Evolutionary conservation across 2,113 vertebrate species (phyloP), one percentile per base, ranked within the genome.

Genomic region (Ictalurus punctatus): DNA sequence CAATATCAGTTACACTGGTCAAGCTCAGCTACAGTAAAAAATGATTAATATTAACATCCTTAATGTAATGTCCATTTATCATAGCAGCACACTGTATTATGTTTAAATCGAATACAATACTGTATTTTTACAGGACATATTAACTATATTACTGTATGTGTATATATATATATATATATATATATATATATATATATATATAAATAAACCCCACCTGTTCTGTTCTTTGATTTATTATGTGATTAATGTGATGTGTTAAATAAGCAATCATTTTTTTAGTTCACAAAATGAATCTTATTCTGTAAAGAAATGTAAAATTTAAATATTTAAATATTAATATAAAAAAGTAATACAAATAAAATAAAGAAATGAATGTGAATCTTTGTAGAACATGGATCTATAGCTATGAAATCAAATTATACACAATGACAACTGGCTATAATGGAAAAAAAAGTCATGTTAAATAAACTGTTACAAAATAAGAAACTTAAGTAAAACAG

Each of bases 91-190:
- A 82, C 74, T 44, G 19, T n/a, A 78, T 5, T 78, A 74, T 44
- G 34, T 74, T 76, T 76, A 76, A 40, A 44, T 44, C 23, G 21
- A 79, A 59, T 21, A n/a, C 17, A 4, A 2, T 82, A 59, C 54
- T 82, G 30, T 82, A 23, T 82, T 82, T 82, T 82, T 58, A 34
- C 54, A 82, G 80, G 54, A 59, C n/a, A 82, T 37, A 54, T 30
- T n/a, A 59, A 48, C 40, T 48, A 48, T 25, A 78, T 78, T 48
- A 48, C 40, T 78, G 40, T 76, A 44, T 52, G 27, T 14, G n/a
- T n/a, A n/a, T n/a, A n/a, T n/a, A n/a, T n/a, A n/a, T n/a, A n/a
- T n/a, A n/a, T n/a, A n/a, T n/a, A n/a, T n/a, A n/a, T n/a, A n/a
- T n/a, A n/a, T n/a, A n/a, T n/a, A n/a, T n/a, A n/a, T n/a, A n/a